Conservation (phyloP, 2,113 vertebrate species). For the Octodon degus region DNA sequence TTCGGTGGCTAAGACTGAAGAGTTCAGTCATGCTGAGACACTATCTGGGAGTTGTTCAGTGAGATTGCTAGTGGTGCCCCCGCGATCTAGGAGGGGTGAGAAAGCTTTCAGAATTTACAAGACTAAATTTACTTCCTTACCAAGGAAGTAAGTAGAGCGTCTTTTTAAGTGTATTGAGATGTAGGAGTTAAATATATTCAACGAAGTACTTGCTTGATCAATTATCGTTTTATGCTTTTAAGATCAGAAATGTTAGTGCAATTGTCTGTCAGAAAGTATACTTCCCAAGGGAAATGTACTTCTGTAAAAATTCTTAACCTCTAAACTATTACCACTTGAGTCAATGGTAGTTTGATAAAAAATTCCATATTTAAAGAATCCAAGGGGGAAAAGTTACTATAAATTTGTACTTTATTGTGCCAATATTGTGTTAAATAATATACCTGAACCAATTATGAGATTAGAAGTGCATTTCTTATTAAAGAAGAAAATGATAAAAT, state of each 20-base stretch:
- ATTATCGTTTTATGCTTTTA: constrained; percentile 17
- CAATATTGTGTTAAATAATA: constrained; percentile 5
- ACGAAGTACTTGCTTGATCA: constrained; percentile 44
- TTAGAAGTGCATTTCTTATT: constrained; percentile 6
- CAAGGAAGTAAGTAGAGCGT: neutral
- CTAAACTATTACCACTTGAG: neutral
- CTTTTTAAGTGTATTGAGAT: neutral
- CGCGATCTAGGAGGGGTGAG: neutral
- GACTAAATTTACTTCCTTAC: neutral
- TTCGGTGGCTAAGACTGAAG: neutral
- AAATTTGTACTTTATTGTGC: constrained; percentile 21
- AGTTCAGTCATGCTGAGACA: neutral
- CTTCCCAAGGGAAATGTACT: neutral
- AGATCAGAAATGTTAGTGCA: constrained; percentile 44
- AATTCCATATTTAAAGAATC: constrained; percentile 14
- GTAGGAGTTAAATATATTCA: neutral
- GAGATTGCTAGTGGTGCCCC: neutral
- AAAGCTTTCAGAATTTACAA: constrained; percentile 42
- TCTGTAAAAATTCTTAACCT: constrained; percentile 1
- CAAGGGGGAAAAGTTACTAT: constrained; percentile 27
- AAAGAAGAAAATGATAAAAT: neutral
- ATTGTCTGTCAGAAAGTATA: neutral
- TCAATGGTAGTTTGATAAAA: neutral
- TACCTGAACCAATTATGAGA: neutral
- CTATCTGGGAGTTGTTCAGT: neutral